Evolutionary conservation across 2,113 vertebrate genomes (phyloP).

Genomic region (Aix galericulata): DNA sequence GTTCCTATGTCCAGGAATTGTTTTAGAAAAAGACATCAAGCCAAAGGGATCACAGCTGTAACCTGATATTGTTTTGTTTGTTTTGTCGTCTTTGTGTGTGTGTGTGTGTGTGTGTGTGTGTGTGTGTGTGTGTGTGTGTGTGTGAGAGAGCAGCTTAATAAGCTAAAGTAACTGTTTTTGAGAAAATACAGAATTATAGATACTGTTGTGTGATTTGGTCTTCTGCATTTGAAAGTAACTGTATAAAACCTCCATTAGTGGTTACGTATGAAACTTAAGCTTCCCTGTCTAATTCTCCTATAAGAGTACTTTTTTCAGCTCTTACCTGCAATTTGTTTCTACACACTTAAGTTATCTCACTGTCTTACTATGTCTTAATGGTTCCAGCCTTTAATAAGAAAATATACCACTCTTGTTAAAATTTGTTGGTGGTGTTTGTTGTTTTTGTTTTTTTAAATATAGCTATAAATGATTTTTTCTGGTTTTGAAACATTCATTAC

Average conservation of each 20-base stretch:
- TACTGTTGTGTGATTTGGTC: rapidly evolving
- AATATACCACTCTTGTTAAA: background rate
- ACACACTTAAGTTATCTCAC: background rate
- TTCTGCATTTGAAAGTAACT: background rate
- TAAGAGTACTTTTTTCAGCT: background rate
- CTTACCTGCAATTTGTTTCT: background rate
- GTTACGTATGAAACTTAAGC: background rate
- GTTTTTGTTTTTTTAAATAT: background rate
- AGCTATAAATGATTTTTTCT: background rate
- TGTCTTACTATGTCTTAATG: background rate
- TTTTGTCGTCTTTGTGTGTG: background rate
- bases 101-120: background rate
- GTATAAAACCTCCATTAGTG: background rate
- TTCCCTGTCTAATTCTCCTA: background rate
- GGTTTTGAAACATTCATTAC: background rate
- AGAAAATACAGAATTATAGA: background rate
- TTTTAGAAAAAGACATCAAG: background rate
- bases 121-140: background rate
- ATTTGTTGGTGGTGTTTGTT: background rate
- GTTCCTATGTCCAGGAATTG: background rate
- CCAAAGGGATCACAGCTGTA: background rate
- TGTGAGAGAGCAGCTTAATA: background rate
- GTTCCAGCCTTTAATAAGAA: background rate
- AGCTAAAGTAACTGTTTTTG: background rate
- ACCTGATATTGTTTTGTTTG: background rate